Base-by-base conservation (phyloP, 2,797 vertebrate species). In the Rhynchotus rufescens region DNA sequence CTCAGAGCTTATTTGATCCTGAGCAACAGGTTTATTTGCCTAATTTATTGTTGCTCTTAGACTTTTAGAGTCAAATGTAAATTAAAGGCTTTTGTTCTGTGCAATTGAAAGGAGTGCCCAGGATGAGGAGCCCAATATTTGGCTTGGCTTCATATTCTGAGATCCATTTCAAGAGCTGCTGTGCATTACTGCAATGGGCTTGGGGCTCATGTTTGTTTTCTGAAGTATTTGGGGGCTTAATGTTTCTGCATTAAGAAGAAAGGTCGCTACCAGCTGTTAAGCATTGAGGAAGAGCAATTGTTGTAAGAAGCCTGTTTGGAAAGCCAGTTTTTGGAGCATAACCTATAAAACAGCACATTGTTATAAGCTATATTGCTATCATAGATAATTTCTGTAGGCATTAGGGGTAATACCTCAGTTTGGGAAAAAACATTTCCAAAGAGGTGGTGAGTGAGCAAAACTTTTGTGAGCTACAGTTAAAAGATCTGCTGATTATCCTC, bases 31-130 rank as follows among this genome's bases (percentile, higher is more conserved):
- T 96, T 96, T 96, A 96, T 94, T 94, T 90, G 54, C 75, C 59
- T 95, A 94, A 96, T 96, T 95, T 96, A 96, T 92, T 93, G 93
- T 93, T 94, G 82, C 92, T 96, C 30, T 94, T 92, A 93, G 84
- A 88, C 84, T 95, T 94, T 94, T 92, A 91, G 94, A 79, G 57
- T 82, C 57, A 92, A 90, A 89, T 94, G 89, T 96, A 94, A 96
- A 96, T 95, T 93, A 86, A 86, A 89, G 40, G 7, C 80, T 94
- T 96, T 95, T 95, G 92, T 95, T 96, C 65, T 82, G n/a, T 88
- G 67, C 80, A 59, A 82, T 86, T 92, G 94, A 89, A 94, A 94
- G 88, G 84, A 83, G 69, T 57, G n/a, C 71, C 74, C 2, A 14
- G n/a, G 64, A 79, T 73, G 71, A 10, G 47, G 64, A 93, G 49